Percentiles rank a stretch among this genome's conserved stretches.
These are phyloP conservation scores for Rapana venosa DNA, from an alignment of 2,888 invertebrate genomes.

Conservation along the genomic window DNA sequence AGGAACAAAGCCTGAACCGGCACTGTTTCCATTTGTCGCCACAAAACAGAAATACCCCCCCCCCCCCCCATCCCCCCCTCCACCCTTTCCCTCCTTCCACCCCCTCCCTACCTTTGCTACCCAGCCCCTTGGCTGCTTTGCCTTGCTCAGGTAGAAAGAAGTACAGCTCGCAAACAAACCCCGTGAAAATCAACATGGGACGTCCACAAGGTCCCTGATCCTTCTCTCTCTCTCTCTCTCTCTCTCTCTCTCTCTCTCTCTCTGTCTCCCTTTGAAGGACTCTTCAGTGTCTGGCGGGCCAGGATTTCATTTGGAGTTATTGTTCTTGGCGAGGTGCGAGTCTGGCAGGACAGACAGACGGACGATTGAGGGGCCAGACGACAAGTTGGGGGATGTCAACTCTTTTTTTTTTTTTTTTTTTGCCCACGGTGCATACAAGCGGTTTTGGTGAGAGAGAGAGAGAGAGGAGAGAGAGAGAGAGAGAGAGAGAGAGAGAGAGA, in stretches of 20 bases:
- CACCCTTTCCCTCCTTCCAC: no score
- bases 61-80: background rate
- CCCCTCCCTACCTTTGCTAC: no score
- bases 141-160: background rate
- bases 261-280: constrained; percentile 30
- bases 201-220: background rate
- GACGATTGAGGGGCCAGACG: background rate
- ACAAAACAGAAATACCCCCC: background rate
- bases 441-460: no score
- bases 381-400: background rate
- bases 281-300: constrained; percentile 26
- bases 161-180: no score
- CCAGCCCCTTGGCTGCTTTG: no score
- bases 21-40: background rate
- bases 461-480: no score
- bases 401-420: no score
- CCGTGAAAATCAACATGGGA: constrained; percentile 37
- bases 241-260: no score
- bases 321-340: constrained; percentile 24
- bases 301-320: constrained; percentile 34
- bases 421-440: no score
- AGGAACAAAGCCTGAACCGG: constrained; percentile 13
- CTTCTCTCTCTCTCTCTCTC: no score
- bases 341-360: background rate
- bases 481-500: background rate